phyloP scores from a whole-genome alignment of 2,113 vertebrate genomes.

The Otolemur garnettii region DNA sequence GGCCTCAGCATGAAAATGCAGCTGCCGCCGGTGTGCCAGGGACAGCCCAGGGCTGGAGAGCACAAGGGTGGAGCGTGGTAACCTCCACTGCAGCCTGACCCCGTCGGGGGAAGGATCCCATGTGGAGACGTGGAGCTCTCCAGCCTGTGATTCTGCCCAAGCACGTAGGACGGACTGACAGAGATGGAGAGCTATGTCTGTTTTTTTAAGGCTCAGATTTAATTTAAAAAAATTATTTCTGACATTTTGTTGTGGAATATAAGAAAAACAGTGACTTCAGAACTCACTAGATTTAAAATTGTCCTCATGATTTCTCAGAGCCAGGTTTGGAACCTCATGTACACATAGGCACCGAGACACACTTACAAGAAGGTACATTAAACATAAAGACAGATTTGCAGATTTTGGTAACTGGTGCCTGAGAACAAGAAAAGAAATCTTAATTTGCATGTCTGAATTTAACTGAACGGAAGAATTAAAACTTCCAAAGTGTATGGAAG shows the following conservation, averaged over 20 bases:
- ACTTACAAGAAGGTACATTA: not conserved
- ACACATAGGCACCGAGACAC: not conserved
- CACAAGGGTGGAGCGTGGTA: rapidly evolving
- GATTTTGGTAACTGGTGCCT: not conserved
- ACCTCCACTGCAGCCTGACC: rapidly evolving
- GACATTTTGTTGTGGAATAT: not conserved
- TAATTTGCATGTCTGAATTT: not conserved
- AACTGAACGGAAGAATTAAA: not conserved
- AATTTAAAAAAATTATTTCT: not conserved
- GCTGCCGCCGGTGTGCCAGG: rapidly evolving
- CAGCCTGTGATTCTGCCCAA: no score
- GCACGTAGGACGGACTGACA: rapidly evolving
- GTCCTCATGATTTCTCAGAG: not conserved
- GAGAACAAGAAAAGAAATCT: not conserved
- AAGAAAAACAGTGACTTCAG: not conserved
- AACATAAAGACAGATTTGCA: not conserved
- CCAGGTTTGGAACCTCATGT: not conserved
- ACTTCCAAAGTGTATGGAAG: not conserved
- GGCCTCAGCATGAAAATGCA: rapidly evolving
- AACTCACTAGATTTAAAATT: not conserved
- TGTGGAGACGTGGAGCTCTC: rapidly evolving
- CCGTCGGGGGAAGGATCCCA: rapidly evolving
- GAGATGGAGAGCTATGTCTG: rapidly evolving
- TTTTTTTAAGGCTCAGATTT: not conserved
- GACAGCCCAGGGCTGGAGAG: rapidly evolving